Evolutionary conservation across 2,797 vertebrate genomes (phyloP), one percentile per base, ranked within the genome.

Genomic region (Astyanax mexicanus): DNA sequence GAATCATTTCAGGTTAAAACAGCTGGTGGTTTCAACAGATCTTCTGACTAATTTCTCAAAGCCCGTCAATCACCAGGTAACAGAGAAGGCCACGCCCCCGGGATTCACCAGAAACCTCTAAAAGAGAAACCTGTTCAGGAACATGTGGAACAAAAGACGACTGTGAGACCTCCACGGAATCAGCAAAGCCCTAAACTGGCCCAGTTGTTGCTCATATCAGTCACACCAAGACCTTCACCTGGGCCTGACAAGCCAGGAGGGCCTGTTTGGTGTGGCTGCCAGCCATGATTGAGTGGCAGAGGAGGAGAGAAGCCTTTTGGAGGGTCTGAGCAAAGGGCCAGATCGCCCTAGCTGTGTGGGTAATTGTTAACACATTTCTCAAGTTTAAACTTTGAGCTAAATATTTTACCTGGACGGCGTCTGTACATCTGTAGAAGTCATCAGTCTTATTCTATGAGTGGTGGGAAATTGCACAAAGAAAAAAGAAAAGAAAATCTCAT

Each of bases 351-450:
- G 77, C 74, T 44, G 73, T 60, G 62, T 47, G 54, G 68, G 78
- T 85, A 84, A 85, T 85, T 80, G 81, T 79, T 83, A 81, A 84
- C 84, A 83, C 78, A 80, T 87, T 84, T 74, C 52, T 44, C 60
- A 60, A 65, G 67, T 76, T 78, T 79, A 68, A 69, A 81, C 44
- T 51, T 40, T 23, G 68, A 74, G 80, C 80, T 83, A 82, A 86
- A 81, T 84, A 81, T 83, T 86, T 83, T 84, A 86, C 81, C 81
- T 84, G 82, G 77, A 80, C 44, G 19, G 45, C 49, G 73, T 72
- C 75, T 72, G 70, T 69, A 77, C 83, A 81, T 79, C 80, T 84
- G 86, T 70, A 52, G 49, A 83, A 83, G 80, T 69, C 72, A 83
- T 84, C 84, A 81, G 78, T 78, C 79, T 81, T 81, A 54, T 80